Percentiles rank a stretch among this genome's conserved stretches.
Evolutionary conservation across 2,888 invertebrate genomes (phyloP).

Genomic region (Theretra japonica): DNA sequence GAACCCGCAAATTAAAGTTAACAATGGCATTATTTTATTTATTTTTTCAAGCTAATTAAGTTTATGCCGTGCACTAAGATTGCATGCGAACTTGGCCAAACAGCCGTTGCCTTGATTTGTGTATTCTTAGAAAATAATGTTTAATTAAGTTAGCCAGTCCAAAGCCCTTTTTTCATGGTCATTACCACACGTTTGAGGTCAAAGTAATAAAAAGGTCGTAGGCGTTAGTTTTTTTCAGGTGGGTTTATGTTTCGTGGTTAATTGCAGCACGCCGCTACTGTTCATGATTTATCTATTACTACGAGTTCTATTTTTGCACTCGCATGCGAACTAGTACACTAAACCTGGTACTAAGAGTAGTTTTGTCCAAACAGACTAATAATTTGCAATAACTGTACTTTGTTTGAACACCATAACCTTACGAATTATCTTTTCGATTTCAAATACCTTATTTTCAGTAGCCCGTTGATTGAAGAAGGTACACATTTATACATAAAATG

Average conservation of each 20-base stretch:
- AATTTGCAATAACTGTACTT: too few relatives aligned
- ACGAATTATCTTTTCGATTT: too few relatives aligned
- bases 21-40: neutral
- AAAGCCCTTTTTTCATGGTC: conserved; percentile 21
- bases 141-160: conserved; percentile 5
- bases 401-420: too few relatives aligned
- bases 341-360: too few relatives aligned
- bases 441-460: too few relatives aligned
- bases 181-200: conserved; percentile 11
- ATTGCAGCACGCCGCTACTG: neutral
- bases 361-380: too few relatives aligned
- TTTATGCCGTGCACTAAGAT: neutral
- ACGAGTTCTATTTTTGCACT: too few relatives aligned
- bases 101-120: neutral
- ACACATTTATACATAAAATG: too few relatives aligned
- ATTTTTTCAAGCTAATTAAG: neutral
- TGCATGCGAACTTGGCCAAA: conserved; percentile 5
- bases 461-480: too few relatives aligned
- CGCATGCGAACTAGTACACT: too few relatives aligned
- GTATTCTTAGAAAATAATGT: conserved; percentile 17
- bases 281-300: neutral
- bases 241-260: neutral
- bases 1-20: neutral
- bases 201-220: conserved; percentile 20
- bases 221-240: neutral